Conservation (phyloP, 2,113 vertebrate genomes). For the Gymnarchus niloticus region DNA sequence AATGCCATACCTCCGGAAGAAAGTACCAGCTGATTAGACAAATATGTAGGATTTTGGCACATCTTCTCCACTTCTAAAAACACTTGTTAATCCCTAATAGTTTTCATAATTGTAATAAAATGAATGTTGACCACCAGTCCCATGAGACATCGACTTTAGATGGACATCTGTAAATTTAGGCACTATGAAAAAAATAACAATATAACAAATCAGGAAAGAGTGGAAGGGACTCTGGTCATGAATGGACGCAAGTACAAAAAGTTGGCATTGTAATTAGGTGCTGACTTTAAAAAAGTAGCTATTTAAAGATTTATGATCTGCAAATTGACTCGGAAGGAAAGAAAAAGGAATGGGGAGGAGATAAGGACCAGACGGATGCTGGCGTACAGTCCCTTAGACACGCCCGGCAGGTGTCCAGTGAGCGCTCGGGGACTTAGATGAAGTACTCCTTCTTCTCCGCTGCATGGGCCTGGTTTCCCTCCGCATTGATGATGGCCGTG, state of each 20-base stretch:
- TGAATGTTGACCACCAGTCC: constrained; percentile 2
- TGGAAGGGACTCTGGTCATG: constrained; percentile 55
- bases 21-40: constrained; percentile 12
- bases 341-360: constrained; percentile 64
- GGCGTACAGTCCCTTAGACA: constrained; percentile 66
- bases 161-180: constrained; percentile 80
- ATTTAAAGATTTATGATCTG: constrained; percentile 57
- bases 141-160: constrained; percentile 52
- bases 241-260: constrained; percentile 62
- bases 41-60: background rate
- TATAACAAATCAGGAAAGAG: constrained; percentile 58
- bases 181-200: constrained; percentile 73
- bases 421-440: constrained; percentile 78
- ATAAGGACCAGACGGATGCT: constrained; percentile 50
- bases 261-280: constrained; percentile 62
- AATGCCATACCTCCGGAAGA: background rate
- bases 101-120: constrained; percentile 28
- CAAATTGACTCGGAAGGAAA: constrained; percentile 45
- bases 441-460: constrained; percentile 99
- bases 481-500: constrained; percentile 98
- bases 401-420: constrained; percentile 38
- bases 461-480: constrained; percentile 95
- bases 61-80: constrained; percentile 8
- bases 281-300: constrained; percentile 75
- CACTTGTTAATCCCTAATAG: background rate